Evolutionary conservation across 2,113 vertebrate genomes (phyloP), one percentile per base, ranked within the genome.

Genomic region (Apteryx mantelli): DNA sequence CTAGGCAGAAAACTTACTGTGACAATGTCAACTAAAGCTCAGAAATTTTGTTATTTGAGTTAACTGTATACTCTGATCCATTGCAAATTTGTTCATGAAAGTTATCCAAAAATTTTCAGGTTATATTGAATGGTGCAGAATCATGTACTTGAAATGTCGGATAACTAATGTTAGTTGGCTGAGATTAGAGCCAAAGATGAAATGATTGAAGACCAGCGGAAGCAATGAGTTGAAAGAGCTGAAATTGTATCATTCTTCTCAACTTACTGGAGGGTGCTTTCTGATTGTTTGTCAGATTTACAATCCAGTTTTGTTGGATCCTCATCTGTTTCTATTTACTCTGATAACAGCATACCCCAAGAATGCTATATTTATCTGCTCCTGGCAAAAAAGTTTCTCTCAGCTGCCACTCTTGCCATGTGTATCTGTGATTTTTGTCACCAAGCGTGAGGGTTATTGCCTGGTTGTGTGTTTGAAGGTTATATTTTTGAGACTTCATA

Each of bases 301-400:
- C 55, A 81, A 61, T 60, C 64, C 89, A 44, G 3, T 83, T 26
- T 34, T 85, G 79, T 61, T 79, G 73, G 30, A 79, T 83, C 36
- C 76, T 85, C 86, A 93, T 95, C 64, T 95, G 85, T 86, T 93
- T 91, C 64, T 95, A 1, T 89, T 93, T 91, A 81, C 52, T 74
- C 60, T 68, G 76, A 81, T 83, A 95, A 82, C 30, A 88, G 66
- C 36, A 91, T 89, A 36, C n/a, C 24, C 32, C 50, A 83, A 86
- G 71, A 81, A 94, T 69, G 46, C 34, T 71, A 4, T 75, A 68
- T 86, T 83, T 66, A 89, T 78, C 50, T 81, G 34, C 36, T 86
- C 14, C 64, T 91, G 68, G 68, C 26, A 89, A 85, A 89, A 89
- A 13, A 12, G 12, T 80, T 95, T 80, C 65, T 77, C 89, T 89